These are phyloP conservation scores for Pteronotus mesoamericanus DNA, from an alignment of 2,797 vertebrate genomes.

Conservation along the genomic window DNA sequence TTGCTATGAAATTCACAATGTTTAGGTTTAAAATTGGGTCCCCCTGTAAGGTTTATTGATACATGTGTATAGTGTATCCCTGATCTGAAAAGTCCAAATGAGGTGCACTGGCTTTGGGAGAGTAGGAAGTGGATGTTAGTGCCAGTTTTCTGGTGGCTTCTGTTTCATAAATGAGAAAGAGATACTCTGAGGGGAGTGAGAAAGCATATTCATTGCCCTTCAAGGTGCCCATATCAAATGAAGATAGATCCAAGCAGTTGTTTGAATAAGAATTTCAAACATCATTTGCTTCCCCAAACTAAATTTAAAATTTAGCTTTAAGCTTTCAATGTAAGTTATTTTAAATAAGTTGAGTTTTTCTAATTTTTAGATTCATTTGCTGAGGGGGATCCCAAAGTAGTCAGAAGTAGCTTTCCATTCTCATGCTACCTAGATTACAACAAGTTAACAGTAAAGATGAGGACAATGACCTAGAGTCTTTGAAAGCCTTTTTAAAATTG, in stretches of 20 bases:
- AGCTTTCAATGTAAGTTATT: background rate
- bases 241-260: constrained; percentile 29
- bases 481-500: background rate
- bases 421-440: background rate
- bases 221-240: background rate
- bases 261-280: constrained; percentile 10
- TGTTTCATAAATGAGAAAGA: background rate
- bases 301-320: constrained; percentile 38
- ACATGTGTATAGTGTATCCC: background rate
- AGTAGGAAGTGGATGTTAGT: background rate
- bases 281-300: background rate
- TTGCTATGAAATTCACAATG: background rate
- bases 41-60: background rate
- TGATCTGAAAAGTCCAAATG: background rate
- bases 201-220: background rate
- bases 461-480: background rate
- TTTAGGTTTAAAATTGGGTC: background rate
- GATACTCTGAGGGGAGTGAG: constrained; percentile 1
- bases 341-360: background rate
- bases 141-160: background rate
- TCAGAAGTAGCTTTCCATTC: background rate
- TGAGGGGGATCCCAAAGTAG: background rate
- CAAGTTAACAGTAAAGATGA: background rate
- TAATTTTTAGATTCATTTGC: constrained; percentile 3
- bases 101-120: background rate